These are phyloP conservation scores for Furcula furcula DNA, from an alignment of 2,888 invertebrate genomes.

Conservation along the genomic window DNA sequence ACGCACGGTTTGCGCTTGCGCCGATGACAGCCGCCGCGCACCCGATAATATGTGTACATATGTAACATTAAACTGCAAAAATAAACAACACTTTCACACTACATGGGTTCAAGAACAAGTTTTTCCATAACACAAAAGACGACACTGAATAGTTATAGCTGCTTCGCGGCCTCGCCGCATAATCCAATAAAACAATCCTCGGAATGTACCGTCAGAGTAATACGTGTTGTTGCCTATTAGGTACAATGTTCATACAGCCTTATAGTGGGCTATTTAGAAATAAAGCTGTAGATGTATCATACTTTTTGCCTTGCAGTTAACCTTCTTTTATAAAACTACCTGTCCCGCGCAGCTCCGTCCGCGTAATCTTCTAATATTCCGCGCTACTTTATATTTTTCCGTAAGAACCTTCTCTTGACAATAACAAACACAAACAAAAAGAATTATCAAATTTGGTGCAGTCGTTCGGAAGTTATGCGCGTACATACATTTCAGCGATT, in stretches of 20 bases:
- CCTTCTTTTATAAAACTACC: background rate
- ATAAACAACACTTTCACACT: slow-evolving; percentile 81
- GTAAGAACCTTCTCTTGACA: no score
- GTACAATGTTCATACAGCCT: slow-evolving; percentile 20
- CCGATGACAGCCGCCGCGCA: slow-evolving; percentile 66
- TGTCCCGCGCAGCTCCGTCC: no score
- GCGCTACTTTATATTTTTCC: no score
- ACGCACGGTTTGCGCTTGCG: slow-evolving; percentile 29
- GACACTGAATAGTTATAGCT: slow-evolving; percentile 82
- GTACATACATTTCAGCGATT: no score
- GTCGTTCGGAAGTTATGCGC: no score
- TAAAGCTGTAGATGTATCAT: background rate
- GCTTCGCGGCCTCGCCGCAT: slow-evolving; percentile 78
- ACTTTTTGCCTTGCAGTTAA: no score
- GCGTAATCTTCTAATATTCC: no score
- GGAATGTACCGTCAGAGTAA: slow-evolving; percentile 74
- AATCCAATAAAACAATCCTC: slow-evolving; percentile 80
- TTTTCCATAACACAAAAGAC: slow-evolving; percentile 83
- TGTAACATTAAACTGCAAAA: slow-evolving; percentile 82
- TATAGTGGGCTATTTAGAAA: background rate
- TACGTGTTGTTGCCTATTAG: slow-evolving; percentile 29
- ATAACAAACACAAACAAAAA: no score
- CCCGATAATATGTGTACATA: slow-evolving; percentile 81
- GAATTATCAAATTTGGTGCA: no score
- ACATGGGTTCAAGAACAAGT: slow-evolving; percentile 82